Evolutionary conservation across 2,888 invertebrate genomes (phyloP).

Genomic region (Orchestes rusci): DNA sequence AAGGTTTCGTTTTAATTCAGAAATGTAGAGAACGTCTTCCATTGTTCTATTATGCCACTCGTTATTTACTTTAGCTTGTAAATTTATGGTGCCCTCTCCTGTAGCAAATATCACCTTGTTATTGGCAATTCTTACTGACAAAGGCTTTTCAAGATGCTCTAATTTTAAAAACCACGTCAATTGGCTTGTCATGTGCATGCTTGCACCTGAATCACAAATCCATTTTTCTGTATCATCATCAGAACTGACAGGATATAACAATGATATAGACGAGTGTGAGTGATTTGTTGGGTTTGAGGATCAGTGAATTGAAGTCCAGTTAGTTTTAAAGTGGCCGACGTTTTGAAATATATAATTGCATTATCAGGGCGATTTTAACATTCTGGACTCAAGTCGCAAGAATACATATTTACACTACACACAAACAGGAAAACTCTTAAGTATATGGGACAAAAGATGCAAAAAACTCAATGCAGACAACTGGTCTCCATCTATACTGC

Average conservation of each 20-base stretch:
- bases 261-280: no score
- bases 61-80: slow-evolving; percentile 11
- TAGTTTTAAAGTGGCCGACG: no score
- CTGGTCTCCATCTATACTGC: no score
- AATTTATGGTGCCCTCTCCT: slow-evolving; percentile 7
- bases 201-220: slow-evolving; percentile 30
- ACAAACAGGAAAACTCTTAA: no score
- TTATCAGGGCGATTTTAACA: no score
- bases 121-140: slow-evolving; percentile 9
- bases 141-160: slow-evolving; percentile 3
- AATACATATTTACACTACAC: no score
- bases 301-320: no score
- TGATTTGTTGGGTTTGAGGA: no score
- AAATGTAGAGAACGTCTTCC: slow-evolving; percentile 15
- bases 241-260: slow-evolving; percentile 11
- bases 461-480: no score
- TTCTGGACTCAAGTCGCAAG: no score
- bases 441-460: no score
- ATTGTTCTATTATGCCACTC: slow-evolving; percentile 12
- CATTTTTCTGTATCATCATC: slow-evolving; percentile 19
- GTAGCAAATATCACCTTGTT: slow-evolving; percentile 10
- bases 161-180: slow-evolving; percentile 19
- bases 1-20: slow-evolving; percentile 11
- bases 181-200: slow-evolving; percentile 24
- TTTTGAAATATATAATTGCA: no score